Base-by-base conservation (phyloP, 2,797 vertebrate genomes). In the Pangasius djambal region DNA sequence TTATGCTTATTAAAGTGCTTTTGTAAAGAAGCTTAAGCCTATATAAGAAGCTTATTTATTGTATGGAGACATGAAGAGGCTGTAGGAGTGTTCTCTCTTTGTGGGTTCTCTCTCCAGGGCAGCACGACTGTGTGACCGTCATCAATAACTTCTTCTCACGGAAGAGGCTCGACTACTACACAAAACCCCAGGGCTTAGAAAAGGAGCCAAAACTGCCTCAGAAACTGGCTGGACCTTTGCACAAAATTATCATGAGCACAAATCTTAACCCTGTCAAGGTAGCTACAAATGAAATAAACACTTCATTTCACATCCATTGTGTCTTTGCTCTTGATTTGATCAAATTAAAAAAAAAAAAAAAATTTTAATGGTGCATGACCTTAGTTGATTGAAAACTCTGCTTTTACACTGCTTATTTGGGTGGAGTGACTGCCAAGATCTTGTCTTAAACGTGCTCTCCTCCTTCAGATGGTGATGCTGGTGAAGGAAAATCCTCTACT, bases 121-220 rank as follows among this genome's bases (percentile, higher is more conserved):
- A 99, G 86, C 98, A 99, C 87, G 99, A 99, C 91, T 99, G 99
- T 61, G 99, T 99, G 91, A 99, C 99, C 0, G 96, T 99, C 88
- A 99, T 99, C 95, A 99, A 99, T 94, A 99, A 99, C 94, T 99
- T 99, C 95, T 99, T 99, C 93, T 97, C 98, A 3, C 97, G 98
- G 22, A 97, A 98, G 92, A 96, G 97, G 87, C 94, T 99, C 92
- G 98, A 99, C 91, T 99, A 99, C 93, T 99, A 99, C 92, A 98
- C 97, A 72, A 99, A 97, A 91, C 92, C 96, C 4, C 98, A 99
- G 95, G 99, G 99, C 77, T 92, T 99, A 91, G 98, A 98, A 94
- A 98, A 97, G 93, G 98, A 99, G 79, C 97, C 99, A 2, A 99
- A 98, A 91, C 95, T 99, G 65, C 97, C 97, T 1, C 67, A 95